Conservation (phyloP, 1,140 invertebrate species). For the Hyles euphorbiae region DNA sequence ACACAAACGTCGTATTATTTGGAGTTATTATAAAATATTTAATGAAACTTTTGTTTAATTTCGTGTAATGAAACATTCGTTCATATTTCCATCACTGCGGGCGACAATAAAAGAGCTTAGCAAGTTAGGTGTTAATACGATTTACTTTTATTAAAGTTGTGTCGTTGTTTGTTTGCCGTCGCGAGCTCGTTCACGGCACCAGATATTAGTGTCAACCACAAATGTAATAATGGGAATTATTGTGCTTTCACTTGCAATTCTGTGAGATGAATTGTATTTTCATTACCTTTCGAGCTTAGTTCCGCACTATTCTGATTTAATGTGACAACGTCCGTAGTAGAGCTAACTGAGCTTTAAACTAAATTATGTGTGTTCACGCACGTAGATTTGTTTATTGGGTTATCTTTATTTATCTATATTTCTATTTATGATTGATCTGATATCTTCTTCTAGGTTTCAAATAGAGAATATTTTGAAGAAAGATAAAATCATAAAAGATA, state of each 20-base stretch:
- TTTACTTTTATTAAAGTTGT: conserved; percentile 48
- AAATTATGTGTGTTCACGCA: too few species aligned
- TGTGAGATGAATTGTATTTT: neutral
- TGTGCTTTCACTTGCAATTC: conserved; percentile 10
- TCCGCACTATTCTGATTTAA: neutral
- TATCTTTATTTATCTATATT: too few species aligned
- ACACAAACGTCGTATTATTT: too few species aligned
- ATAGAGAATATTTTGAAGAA: too few species aligned
- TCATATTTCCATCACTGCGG: conserved; percentile 14
- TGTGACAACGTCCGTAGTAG: too few species aligned
- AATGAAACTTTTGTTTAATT: too few species aligned
- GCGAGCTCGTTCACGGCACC: conserved; percentile 10
- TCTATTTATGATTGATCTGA: too few species aligned
- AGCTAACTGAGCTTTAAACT: too few species aligned
- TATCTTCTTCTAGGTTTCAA: too few species aligned
- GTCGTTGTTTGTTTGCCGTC: conserved; percentile 23
- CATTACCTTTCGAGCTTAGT: neutral
- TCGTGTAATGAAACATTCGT: conserved; percentile 13
- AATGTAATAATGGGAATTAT: conserved; percentile 22
- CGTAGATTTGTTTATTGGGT: too few species aligned
- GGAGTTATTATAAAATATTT: too few species aligned
- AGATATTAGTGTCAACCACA: conserved; percentile 25
- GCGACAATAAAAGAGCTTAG: conserved; percentile 34
- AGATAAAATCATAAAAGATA: too few species aligned
- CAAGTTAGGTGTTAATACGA: conserved; percentile 42